phyloP scores from a whole-genome alignment of 1,140 invertebrate species.

The Bombus breviceps region DNA sequence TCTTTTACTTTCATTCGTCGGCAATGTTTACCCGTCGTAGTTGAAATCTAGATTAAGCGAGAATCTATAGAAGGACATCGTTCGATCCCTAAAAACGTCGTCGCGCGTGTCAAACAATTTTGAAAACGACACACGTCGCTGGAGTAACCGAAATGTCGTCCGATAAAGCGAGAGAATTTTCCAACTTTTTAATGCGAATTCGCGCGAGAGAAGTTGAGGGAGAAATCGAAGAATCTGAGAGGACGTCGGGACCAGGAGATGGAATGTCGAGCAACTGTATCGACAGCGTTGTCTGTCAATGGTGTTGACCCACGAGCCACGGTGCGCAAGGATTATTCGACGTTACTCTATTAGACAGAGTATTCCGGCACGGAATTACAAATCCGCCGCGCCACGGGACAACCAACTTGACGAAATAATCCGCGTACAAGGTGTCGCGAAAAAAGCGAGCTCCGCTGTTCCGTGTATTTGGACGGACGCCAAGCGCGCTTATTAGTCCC shows the following conservation, averaged over 20 bases:
- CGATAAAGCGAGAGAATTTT: background rate
- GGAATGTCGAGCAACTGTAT: background rate
- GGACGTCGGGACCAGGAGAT: background rate
- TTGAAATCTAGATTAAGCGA: too few species aligned
- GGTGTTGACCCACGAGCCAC: slow-evolving; percentile 15
- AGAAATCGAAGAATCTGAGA: background rate
- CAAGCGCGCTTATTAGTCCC: slow-evolving; percentile 34
- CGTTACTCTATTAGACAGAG: slow-evolving; percentile 23
- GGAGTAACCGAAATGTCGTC: background rate
- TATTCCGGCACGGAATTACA: background rate
- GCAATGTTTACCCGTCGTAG: too few species aligned
- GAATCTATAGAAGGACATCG: too few species aligned
- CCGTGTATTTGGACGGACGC: background rate
- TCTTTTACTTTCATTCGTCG: too few species aligned
- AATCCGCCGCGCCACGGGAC: slow-evolving; percentile 1
- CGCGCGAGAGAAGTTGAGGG: background rate
- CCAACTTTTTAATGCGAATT: background rate
- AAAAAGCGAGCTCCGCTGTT: background rate
- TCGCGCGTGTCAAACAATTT: background rate
- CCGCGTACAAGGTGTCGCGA: slow-evolving; percentile 21
- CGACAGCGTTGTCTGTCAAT: slow-evolving; percentile 25
- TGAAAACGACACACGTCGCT: background rate
- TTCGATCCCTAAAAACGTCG: too few species aligned
- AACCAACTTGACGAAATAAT: slow-evolving; percentile 32
- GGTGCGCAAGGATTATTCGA: slow-evolving; percentile 29